Base-by-base conservation (phyloP, 2,888 invertebrate genomes). In the Ochlodes sylvanus region DNA sequence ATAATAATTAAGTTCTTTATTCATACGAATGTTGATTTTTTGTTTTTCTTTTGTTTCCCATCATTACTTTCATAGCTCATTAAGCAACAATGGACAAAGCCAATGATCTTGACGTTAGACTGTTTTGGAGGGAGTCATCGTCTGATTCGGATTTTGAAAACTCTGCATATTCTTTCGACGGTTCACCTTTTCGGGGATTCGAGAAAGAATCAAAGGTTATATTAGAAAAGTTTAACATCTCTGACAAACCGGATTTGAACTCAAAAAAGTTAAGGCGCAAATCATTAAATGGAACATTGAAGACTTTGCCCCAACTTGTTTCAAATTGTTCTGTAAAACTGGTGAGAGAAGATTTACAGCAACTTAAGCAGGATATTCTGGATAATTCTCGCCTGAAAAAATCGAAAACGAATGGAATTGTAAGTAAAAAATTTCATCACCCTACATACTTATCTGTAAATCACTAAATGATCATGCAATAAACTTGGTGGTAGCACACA, bases 161-260 rank as follows among this genome's bases (percentile, higher is more conserved):
- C n/a, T 44, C 54, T 12, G 32, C 52, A 27, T n/a, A 10, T 63
- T 54, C 82, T 79, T 65, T 69, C 74, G 78, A 82, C 80, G 69
- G 9, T 15, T 61, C 61, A 2, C 61, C 61, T 4, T 89, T 88
- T 68, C 76, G 78, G 52, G 89, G 87, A 15, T 90, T 89, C 73
- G 70, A 78, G 41, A 84, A 83, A 72, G 63, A 75, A 5, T 89
- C 90, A 1, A 54, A 71, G 41, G 87, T 91, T 56, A 4, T 76
- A 3, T 15, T 91, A 15, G 52, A 78, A 62, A 86, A 87, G 54
- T 73, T 78, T 56, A 84, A 90, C 71, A 82, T 91, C 72, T 61
- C 87, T 38, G 76, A 76, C 7, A 69, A 21, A 21, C 14, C 27
- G 10, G 21, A 21, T 7, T 52, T 52, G 27, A 27, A 52, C 12